Percentiles rank a stretch among this genome's conserved stretches.
Conservation (phyloP, 2,797 vertebrate genomes). For the Orientallactaga sibirica region DNA sequence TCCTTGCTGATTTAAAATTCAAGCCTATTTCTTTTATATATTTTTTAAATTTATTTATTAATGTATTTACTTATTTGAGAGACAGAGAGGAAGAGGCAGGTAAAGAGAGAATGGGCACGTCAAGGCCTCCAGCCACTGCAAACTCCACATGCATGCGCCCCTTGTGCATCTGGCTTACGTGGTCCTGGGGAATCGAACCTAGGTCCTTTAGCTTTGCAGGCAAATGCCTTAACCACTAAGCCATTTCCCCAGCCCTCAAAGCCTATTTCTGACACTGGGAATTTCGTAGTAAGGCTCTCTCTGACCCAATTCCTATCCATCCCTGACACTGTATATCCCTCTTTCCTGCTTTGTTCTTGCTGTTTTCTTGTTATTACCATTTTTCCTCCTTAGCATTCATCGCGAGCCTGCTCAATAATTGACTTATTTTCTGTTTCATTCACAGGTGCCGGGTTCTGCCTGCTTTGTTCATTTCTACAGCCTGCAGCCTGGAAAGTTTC, state of each 20-base stretch:
- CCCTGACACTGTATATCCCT: background rate
- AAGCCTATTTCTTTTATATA: background rate
- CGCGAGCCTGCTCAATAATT: background rate
- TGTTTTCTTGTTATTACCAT: too few relatives aligned
- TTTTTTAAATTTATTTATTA: too few relatives aligned
- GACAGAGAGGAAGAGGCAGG: too few relatives aligned
- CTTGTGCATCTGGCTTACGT: too few relatives aligned
- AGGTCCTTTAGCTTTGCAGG: too few relatives aligned
- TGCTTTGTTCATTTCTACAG: background rate
- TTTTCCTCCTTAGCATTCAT: background rate
- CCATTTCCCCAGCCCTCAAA: background rate
- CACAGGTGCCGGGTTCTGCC: background rate
- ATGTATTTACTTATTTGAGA: too few relatives aligned
- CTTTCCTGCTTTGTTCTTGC: background rate
- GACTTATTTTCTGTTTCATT: conserved; percentile 48
- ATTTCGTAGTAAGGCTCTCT: background rate
- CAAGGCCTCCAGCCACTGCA: too few relatives aligned
- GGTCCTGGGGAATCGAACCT: too few relatives aligned
- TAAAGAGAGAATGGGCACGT: too few relatives aligned
- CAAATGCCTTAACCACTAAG: too few relatives aligned
- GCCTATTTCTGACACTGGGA: background rate
- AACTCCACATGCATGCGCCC: too few relatives aligned
- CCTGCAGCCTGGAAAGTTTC: background rate
- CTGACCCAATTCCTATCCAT: background rate
- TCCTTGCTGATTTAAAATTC: conserved; percentile 14